Evolutionary conservation across 1,140 invertebrate genomes (phyloP).

Genomic region (Lutraria rhynchaena): DNA sequence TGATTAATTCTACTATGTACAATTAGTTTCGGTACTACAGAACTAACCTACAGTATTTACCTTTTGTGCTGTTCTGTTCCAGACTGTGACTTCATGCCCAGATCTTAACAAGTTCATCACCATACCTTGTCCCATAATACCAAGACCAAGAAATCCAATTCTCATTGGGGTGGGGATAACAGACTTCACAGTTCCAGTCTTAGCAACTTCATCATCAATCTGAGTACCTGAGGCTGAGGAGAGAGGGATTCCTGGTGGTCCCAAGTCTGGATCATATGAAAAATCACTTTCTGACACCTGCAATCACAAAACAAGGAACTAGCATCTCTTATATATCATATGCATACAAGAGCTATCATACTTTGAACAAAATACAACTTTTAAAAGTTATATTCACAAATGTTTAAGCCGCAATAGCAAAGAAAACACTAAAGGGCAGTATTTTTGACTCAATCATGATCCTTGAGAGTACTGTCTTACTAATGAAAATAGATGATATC

Average conservation of each 20-base stretch:
- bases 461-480: too few relatives aligned
- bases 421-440: too few relatives aligned
- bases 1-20: too few relatives aligned
- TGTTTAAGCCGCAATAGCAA: too few relatives aligned
- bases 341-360: too few relatives aligned
- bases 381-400: too few relatives aligned
- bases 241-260: slow-evolving; percentile 46
- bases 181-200: slow-evolving; percentile 57
- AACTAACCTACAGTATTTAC: slow-evolving; percentile 87
- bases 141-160: slow-evolving; percentile 97
- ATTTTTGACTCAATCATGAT: too few relatives aligned
- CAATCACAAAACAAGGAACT: too few relatives aligned
- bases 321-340: too few relatives aligned
- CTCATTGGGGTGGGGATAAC: slow-evolving; percentile 93
- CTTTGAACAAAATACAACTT: too few relatives aligned
- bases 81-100: slow-evolving; percentile 95
- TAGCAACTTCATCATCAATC: slow-evolving; percentile 61
- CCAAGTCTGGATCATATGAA: slow-evolving; percentile 32
- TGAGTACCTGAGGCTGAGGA: slow-evolving; percentile 64
- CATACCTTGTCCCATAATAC: slow-evolving; percentile 97
- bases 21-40: background rate
- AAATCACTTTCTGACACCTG: slow-evolving; percentile 57
- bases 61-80: slow-evolving; percentile 96
- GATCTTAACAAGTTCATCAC: slow-evolving; percentile 95
- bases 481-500: too few relatives aligned